Conservation (phyloP, 2,113 vertebrate species). For the Merops nubicus region DNA sequence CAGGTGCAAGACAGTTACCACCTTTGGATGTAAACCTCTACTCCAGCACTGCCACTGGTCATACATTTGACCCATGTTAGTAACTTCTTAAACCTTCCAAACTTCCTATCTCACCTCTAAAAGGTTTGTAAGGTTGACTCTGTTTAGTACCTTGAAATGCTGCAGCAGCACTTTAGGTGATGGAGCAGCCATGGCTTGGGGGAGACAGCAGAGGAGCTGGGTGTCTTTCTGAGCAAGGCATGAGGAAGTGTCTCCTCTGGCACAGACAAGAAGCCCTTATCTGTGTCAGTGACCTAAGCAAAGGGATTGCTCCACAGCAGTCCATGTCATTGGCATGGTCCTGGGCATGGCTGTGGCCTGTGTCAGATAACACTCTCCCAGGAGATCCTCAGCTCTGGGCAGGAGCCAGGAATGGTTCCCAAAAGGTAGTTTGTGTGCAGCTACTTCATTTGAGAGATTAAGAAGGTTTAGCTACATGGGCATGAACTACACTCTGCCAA, state of each 20-base stretch:
- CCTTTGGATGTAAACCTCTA: background rate
- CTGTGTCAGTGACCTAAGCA: background rate
- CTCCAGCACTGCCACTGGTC: background rate
- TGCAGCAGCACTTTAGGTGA: background rate
- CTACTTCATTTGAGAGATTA: background rate
- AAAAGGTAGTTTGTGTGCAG: background rate
- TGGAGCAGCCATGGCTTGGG: accelerated
- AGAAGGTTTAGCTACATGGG: background rate
- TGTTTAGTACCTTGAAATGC: background rate
- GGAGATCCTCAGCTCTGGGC: background rate
- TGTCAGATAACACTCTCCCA: background rate
- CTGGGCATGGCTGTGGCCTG: background rate
- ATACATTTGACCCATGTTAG: background rate
- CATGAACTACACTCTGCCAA: background rate
- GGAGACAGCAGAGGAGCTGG: background rate
- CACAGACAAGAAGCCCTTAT: background rate
- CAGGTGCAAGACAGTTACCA: background rate
- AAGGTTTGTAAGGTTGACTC: background rate
- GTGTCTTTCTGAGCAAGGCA: background rate
- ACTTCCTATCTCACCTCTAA: background rate
- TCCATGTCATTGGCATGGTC: accelerated
- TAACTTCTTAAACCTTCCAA: background rate
- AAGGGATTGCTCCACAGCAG: background rate
- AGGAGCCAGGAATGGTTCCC: accelerated
- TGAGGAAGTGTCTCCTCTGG: background rate